Conservation (phyloP, 2,888 invertebrate genomes). For the Tupiocoris notatus region DNA sequence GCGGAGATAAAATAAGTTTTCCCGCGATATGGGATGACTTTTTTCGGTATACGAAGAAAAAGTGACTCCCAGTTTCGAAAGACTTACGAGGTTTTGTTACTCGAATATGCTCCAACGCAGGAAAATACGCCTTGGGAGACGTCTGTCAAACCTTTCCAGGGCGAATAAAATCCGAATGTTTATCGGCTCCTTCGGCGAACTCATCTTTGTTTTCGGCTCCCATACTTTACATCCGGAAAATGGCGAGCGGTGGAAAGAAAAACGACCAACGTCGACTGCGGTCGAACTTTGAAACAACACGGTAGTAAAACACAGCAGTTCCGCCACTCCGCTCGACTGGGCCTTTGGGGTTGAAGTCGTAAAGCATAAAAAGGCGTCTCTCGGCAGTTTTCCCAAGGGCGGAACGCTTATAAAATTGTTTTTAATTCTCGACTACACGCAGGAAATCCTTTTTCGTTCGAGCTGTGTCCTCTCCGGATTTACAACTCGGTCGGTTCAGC, state of each 20-base stretch:
- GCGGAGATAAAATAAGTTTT: conserved; percentile 32
- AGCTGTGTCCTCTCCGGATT: conserved; percentile 3
- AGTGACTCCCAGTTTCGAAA: not conserved
- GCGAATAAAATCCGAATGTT: conserved; percentile 29
- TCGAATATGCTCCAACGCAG: not conserved
- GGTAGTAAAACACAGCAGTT: conserved; percentile 32
- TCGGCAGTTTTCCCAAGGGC: not conserved
- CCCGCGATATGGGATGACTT: conserved; percentile 25
- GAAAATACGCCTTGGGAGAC: not conserved
- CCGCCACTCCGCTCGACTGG: not conserved
- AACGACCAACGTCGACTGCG: not conserved
- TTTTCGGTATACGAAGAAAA: not conserved
- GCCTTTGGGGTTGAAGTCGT: not conserved
- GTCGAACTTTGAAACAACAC: conserved; percentile 16
- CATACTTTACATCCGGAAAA: conserved; percentile 36
- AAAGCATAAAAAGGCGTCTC: not conserved
- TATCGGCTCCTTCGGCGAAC: conserved; percentile 18
- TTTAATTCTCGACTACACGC: conserved; percentile 23
- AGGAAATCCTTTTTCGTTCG: not conserved
- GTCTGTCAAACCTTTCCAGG: conserved; percentile 15
- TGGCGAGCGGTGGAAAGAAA: not conserved
- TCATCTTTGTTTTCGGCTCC: conserved; percentile 10
- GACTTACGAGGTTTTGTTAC: not conserved
- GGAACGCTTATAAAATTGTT: conserved; percentile 37
- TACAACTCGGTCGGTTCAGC: conserved; percentile 24